Conservation (phyloP, 2,888 invertebrate species). For the Eupeodes luniger region DNA sequence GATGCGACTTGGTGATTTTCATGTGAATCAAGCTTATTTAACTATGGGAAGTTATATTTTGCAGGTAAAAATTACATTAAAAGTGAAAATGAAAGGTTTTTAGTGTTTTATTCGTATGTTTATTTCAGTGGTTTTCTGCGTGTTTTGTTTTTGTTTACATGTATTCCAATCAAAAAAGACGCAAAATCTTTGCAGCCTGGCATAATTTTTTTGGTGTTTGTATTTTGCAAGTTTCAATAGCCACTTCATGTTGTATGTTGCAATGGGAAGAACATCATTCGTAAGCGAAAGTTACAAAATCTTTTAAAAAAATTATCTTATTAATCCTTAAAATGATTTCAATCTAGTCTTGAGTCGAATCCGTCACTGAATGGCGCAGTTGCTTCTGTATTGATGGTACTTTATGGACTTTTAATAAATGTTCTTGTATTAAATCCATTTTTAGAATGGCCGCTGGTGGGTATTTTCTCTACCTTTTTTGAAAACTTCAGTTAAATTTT, state of each 20-base stretch:
- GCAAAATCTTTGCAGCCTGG: constrained; percentile 18
- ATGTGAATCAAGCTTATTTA: constrained; percentile 12
- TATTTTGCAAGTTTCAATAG: constrained; percentile 42
- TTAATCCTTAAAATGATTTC: not conserved
- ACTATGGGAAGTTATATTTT: constrained; percentile 3
- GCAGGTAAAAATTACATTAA: not conserved
- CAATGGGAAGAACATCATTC: constrained; percentile 38
- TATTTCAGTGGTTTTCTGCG: constrained; percentile 19
- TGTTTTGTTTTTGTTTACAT: constrained; percentile 24
- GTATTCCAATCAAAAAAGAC: constrained; percentile 35
- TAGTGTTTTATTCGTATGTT: too few relatives aligned
- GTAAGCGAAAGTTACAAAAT: not conserved
- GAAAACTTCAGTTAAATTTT: not conserved
- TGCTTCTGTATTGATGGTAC: constrained; percentile 12
- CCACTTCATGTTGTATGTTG: constrained; percentile 16
- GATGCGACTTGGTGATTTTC: constrained; percentile 9
- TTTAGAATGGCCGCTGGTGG: constrained; percentile 29
- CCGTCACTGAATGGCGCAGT: not conserved
- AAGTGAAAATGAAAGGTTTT: too few relatives aligned
- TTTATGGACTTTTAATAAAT: constrained; percentile 30
- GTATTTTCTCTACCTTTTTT: not conserved
- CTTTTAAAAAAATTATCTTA: not conserved
- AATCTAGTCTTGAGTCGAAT: not conserved
- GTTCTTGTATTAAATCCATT: constrained; percentile 22
- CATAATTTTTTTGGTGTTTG: constrained; percentile 38